Evolutionary conservation across 2,113 vertebrate genomes (phyloP).

Genomic region (Patagioenas fasciata): DNA sequence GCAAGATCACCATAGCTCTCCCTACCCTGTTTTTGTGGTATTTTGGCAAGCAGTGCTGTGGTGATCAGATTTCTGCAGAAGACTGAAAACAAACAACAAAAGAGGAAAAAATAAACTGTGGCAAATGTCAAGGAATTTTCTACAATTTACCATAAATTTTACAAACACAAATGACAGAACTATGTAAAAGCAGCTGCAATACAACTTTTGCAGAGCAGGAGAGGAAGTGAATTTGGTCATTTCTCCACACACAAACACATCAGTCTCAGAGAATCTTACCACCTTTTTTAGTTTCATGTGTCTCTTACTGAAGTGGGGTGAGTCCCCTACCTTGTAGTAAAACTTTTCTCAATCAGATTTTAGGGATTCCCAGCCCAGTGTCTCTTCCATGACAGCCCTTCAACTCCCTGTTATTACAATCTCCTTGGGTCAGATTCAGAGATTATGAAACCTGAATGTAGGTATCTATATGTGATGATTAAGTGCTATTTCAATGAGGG

Average conservation of each 20-base stretch:
- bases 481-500: not conserved
- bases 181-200: not conserved
- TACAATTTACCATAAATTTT: not conserved
- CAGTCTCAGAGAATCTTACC: not conserved
- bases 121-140: slow-evolving; percentile 22
- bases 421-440: not conserved
- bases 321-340: not conserved
- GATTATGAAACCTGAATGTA: not conserved
- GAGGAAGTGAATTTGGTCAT: not conserved
- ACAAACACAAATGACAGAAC: not conserved
- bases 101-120: slow-evolving; percentile 39
- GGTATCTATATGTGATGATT: not conserved
- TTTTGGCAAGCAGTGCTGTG: slow-evolving; percentile 30
- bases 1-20: slow-evolving; percentile 19
- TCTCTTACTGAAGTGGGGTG: not conserved
- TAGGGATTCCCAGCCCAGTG: not conserved
- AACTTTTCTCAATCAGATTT: not conserved
- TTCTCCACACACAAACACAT: not conserved
- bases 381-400: not conserved
- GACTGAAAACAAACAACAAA: slow-evolving; percentile 46
- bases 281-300: not conserved
- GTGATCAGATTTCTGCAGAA: slow-evolving; percentile 40
- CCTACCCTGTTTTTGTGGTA: not conserved
- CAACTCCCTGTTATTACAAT: not conserved
- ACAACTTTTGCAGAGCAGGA: not conserved